A percentile compares a stretch with the other conserved stretches of the same genome.
Conservation (phyloP, 2,113 vertebrate species). For the Xiphophorus couchianus region DNA sequence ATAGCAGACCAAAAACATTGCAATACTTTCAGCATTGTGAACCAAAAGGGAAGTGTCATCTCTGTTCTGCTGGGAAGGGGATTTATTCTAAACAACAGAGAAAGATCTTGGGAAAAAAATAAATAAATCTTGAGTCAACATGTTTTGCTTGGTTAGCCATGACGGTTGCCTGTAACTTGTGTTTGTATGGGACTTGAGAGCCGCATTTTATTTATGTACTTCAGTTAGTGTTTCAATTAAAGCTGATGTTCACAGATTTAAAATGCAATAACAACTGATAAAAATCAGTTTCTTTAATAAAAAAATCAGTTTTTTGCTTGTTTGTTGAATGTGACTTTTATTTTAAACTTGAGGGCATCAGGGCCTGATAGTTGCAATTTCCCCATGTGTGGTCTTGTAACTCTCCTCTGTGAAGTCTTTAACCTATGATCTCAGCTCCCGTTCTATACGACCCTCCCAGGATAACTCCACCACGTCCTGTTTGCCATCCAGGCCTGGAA, state of each 20-base stretch:
- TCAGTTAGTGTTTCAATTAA: background rate
- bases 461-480: background rate
- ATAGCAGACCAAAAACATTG: background rate
- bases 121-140: too few relatives aligned
- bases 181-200: background rate
- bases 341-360: background rate
- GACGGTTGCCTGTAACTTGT: background rate
- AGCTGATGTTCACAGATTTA: background rate
- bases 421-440: background rate
- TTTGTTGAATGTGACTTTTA: background rate
- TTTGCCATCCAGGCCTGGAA: background rate
- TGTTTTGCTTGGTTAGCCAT: background rate
- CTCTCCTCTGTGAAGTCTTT: background rate
- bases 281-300: background rate
- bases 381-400: background rate
- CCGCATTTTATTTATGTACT: background rate
- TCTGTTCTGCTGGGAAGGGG: background rate
- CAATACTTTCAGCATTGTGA: background rate
- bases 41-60: background rate
- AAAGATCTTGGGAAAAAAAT: too few relatives aligned
- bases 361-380: background rate
- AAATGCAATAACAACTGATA: background rate
- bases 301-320: background rate
- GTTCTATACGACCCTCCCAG: background rate
- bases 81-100: background rate